Base-by-base conservation (phyloP, 1,140 invertebrate species). In the Hycleus phaleratus region DNA sequence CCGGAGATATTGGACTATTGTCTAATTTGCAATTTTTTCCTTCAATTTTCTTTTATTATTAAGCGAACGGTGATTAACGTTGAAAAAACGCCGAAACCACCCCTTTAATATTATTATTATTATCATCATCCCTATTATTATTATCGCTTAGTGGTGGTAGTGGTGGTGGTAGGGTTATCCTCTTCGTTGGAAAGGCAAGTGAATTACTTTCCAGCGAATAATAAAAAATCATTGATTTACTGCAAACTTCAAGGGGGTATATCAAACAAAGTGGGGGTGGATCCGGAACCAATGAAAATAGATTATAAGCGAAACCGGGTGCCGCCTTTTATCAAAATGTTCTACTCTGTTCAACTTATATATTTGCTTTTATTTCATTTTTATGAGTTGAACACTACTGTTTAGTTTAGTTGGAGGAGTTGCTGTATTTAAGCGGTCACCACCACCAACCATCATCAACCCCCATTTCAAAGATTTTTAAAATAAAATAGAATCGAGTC, bases 261-360 rank as follows among this genome's bases (percentile, higher is more conserved):
- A 32, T 32, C 32, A 32, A 32, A 32, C 32, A 44, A 56, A 51
- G 59, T 60, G 59, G 59, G 59, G 42, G 38, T 49, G 42, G 38
- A 49, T 53, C 50, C 45, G 49, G 58, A 55, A 59, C 59, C 59
- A 60, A 60, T 60, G 47, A 60, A 56, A 56, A 56, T 60, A 56
- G 49, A 53, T 60, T 56, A 49, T 56, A 56, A 56, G 54, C 44
- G 46, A 45, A 5, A 5, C 4, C 7, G 32, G 7, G 32, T 52
- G 18, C 52, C 59, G 53, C 53, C 59, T 52, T 60, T 59, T 52
- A 47, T 59, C 52, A 56, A 60, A 32, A 60, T 46, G 51, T 45
- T 49, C 59, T 50, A 5, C 32, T 32, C 32, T 32, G 51, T 45
- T 49, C 59, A 46, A 5, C 32, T 32, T 7, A 5, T 32, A 32